Percentiles rank a stretch among this genome's conserved stretches.
phyloP scores from a whole-genome alignment of 2,113 vertebrate species.

The Azemiops feae region DNA sequence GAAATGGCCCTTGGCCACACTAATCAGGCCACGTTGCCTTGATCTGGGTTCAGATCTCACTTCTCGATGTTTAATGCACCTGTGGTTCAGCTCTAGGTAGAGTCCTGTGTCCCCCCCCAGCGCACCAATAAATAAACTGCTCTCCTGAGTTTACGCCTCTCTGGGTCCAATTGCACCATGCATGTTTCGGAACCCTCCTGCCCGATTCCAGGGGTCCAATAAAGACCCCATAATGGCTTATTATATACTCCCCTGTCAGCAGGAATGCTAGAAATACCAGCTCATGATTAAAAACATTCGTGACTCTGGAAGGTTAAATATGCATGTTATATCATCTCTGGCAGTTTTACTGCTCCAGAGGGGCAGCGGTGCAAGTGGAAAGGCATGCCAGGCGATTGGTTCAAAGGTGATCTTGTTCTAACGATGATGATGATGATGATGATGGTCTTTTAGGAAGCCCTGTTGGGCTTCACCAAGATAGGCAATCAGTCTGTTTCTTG shows the following conservation, averaged over 20 bases:
- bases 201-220: slow-evolving; percentile 8
- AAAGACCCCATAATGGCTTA: neutral
- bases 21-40: neutral
- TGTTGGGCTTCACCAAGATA: neutral
- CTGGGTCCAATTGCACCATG: neutral
- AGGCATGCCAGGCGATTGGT: slow-evolving; percentile 24
- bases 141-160: neutral
- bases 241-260: neutral
- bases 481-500: neutral
- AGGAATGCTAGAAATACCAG: neutral
- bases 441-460: neutral
- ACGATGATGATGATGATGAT: neutral
- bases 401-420: neutral
- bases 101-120: no score
- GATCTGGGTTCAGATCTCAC: neutral
- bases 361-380: slow-evolving; percentile 41
- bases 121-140: neutral
- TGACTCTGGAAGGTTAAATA: slow-evolving; percentile 46
- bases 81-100: neutral
- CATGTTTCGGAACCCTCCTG: neutral
- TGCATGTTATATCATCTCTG: slow-evolving; percentile 55
- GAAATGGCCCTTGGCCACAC: no score
- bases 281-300: slow-evolving; percentile 44
- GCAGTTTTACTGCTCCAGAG: slow-evolving; percentile 55
- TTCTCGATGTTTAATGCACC: neutral